Conservation (phyloP, 2,797 vertebrate genomes). For the Gambusia yucatana region DNA sequence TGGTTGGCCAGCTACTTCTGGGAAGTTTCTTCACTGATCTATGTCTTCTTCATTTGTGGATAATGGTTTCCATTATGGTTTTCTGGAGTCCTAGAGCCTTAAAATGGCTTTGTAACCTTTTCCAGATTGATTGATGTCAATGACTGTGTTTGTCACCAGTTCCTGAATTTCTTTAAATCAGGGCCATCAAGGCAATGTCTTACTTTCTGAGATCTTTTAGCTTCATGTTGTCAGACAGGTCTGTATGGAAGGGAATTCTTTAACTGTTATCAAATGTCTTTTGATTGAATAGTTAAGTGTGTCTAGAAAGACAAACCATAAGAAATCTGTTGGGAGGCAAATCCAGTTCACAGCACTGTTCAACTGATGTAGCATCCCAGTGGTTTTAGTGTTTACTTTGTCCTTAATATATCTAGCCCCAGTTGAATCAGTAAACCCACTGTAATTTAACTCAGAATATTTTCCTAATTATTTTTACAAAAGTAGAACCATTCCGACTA, state of each 20-base stretch:
- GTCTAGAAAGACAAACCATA: background rate
- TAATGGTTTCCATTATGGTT: too few species aligned
- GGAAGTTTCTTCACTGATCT: too few species aligned
- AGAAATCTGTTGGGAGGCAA: background rate
- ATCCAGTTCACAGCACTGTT: background rate
- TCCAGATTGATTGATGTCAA: too few species aligned
- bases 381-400: background rate
- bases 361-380: conserved; percentile 3
- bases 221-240: too few species aligned
- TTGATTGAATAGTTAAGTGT: background rate
- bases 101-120: too few species aligned
- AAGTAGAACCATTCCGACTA: background rate
- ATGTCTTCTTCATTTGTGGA: too few species aligned
- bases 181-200: too few species aligned
- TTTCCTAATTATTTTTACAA: background rate
- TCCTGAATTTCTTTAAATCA: too few species aligned
- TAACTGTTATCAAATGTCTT: background rate
- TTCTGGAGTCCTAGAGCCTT: too few species aligned
- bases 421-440: background rate
- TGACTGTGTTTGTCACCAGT: too few species aligned
- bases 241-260: background rate
- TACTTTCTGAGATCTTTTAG: too few species aligned
- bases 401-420: background rate
- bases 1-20: background rate
- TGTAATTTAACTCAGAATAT: background rate